Evolutionary conservation across 1,140 invertebrate species (phyloP).

Genomic region (Drosophila biarmipes): DNA sequence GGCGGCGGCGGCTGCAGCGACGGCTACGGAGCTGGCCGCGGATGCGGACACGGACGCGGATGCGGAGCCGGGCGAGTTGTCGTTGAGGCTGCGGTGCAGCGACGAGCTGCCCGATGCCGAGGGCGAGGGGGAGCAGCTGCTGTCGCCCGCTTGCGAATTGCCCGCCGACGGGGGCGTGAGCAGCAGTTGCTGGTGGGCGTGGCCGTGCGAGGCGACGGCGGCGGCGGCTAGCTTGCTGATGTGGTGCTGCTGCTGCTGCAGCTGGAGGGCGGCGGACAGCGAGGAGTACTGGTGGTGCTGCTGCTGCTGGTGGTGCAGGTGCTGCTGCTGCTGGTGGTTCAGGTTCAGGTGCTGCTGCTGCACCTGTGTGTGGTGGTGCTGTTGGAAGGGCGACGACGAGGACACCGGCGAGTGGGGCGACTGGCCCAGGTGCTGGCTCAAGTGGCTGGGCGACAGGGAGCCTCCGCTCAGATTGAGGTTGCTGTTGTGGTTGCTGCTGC

Average conservation of each 20-base stretch:
- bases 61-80: constrained; percentile 84
- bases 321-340: constrained; percentile 52
- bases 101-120: constrained; percentile 85
- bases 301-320: constrained; percentile 57
- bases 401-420: constrained; percentile 79
- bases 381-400: constrained; percentile 77
- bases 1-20: constrained; percentile 87
- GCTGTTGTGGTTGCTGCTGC: constrained; percentile 83
- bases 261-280: constrained; percentile 74
- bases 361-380: constrained; percentile 41
- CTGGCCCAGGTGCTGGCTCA: constrained; percentile 68
- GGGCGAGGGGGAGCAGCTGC: constrained; percentile 86
- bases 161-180: constrained; percentile 78
- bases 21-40: constrained; percentile 86
- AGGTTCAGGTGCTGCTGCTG: constrained; percentile 45
- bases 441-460: constrained; percentile 71
- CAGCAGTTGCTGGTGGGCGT: constrained; percentile 85
- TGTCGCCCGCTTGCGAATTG: constrained; percentile 84
- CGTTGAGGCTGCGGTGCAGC: constrained; percentile 87
- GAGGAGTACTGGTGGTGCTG: constrained; percentile 78
- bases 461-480: constrained; percentile 84
- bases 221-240: constrained; percentile 78
- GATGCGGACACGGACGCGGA: constrained; percentile 86
- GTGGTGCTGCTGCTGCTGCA: constrained; percentile 80
- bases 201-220: constrained; percentile 67